Percentiles rank a stretch among this genome's conserved stretches.
Conservation (phyloP, 2,797 vertebrate species). For the Kryptolebias ocellatus region DNA sequence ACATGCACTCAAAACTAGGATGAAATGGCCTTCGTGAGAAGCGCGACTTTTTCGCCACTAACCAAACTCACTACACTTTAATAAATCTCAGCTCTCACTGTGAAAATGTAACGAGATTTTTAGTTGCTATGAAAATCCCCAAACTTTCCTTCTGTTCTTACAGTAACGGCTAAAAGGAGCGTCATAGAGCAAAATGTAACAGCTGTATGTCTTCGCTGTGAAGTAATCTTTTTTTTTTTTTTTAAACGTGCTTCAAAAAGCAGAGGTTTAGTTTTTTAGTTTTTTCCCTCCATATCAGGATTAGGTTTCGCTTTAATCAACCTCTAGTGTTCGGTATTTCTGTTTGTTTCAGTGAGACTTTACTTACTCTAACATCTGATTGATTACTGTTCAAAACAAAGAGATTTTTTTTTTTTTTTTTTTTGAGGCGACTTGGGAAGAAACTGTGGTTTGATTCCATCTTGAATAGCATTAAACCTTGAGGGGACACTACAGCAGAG, state of each 20-base stretch:
- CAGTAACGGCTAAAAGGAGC: slow-evolving; percentile 1
- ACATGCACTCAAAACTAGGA: slow-evolving; percentile 24
- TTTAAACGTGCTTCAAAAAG: too few relatives aligned
- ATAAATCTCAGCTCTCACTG: slow-evolving; percentile 7
- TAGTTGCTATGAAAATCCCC: slow-evolving; percentile 5
- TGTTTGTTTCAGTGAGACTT: too few relatives aligned
- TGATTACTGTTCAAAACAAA: too few relatives aligned
- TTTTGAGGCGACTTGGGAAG: slow-evolving; percentile 14
- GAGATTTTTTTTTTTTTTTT: background rate
- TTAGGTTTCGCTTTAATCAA: slow-evolving; percentile 20
- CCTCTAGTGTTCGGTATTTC: background rate
- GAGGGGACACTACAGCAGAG: slow-evolving; percentile 33
- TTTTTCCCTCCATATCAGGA: background rate
- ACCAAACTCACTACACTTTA: slow-evolving; percentile 33
- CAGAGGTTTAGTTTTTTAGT: too few relatives aligned
- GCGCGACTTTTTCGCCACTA: slow-evolving; percentile 36
- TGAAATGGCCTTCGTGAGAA: slow-evolving; percentile 16
- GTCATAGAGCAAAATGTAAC: slow-evolving; percentile 11
- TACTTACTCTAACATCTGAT: too few relatives aligned
- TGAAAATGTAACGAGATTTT: slow-evolving; percentile 1
- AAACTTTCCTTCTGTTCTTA: background rate
- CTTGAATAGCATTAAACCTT: slow-evolving; percentile 28
- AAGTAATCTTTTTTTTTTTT: background rate
- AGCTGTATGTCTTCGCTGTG: background rate
- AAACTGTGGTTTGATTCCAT: slow-evolving; percentile 19